A percentile compares a stretch with the other conserved stretches of the same genome.
These are phyloP conservation scores for Pholis gunnellus DNA, from an alignment of 2,113 vertebrate genomes.

Conservation along the genomic window DNA sequence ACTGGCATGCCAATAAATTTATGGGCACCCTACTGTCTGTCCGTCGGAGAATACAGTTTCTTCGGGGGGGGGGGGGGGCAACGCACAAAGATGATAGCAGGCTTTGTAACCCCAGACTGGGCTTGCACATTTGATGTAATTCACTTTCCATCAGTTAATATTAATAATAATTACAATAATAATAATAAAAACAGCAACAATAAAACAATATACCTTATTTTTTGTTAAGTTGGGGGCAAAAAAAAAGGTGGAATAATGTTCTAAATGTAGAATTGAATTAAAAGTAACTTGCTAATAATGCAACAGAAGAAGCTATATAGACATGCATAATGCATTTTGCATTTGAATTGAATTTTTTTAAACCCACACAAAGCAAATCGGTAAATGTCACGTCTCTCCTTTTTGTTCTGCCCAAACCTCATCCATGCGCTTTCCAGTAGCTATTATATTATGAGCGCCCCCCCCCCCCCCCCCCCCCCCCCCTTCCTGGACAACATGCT, in stretches of 20 bases:
- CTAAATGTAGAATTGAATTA: background rate
- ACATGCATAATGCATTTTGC: conserved; percentile 5
- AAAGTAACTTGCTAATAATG: background rate
- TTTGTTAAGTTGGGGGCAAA: background rate
- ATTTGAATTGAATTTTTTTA: background rate
- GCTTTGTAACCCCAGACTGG: conserved; percentile 15
- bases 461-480: conserved; percentile 5
- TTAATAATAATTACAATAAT: background rate
- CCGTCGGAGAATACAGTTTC: conserved; percentile 4
- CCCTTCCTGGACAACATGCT: conserved; percentile 17
- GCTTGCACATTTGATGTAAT: background rate
- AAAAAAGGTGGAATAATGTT: background rate
- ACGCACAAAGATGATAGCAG: conserved; percentile 10
- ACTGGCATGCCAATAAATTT: conserved; percentile 73
- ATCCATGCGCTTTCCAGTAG: conserved; percentile 4
- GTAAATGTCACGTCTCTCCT: conserved; percentile 23
- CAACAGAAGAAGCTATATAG: conserved; percentile 4
- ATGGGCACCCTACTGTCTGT: conserved; percentile 56
- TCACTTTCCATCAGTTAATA: background rate
- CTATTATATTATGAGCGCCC: background rate
- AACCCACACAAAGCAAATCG: background rate
- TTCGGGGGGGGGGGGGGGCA: background rate
- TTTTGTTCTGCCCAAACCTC: conserved; percentile 1
- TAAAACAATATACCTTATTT: background rate
- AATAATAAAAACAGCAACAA: background rate